These are phyloP conservation scores for Zaprionus africanus DNA, from an alignment of 1,140 invertebrate species.

Conservation along the genomic window DNA sequence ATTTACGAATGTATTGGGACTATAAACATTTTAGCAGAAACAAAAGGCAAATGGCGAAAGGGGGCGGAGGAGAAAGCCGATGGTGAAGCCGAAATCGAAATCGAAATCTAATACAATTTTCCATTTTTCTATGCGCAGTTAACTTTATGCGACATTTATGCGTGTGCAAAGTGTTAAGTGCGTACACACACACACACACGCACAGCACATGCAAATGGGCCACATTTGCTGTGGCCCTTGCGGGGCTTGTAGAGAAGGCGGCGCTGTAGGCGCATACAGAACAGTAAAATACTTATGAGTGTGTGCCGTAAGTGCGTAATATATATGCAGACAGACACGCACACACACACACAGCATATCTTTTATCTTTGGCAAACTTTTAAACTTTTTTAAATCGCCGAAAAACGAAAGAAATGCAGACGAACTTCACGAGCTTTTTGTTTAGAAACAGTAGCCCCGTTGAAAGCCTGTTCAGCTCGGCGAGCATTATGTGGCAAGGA, in stretches of 20 bases:
- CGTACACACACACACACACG: constrained; percentile 30
- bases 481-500: constrained; percentile 71
- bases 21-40: constrained; percentile 67
- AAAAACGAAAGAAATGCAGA: constrained; percentile 75
- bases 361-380: constrained; percentile 79
- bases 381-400: constrained; percentile 74
- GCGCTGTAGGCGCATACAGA: constrained; percentile 63
- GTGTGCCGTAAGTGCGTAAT: constrained; percentile 44
- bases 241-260: constrained; percentile 43
- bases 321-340: constrained; percentile 47
- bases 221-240: constrained; percentile 57
- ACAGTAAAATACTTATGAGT: constrained; percentile 63
- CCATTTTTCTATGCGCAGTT: constrained; percentile 78
- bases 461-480: constrained; percentile 74
- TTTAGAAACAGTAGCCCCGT: constrained; percentile 47
- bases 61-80: neutral
- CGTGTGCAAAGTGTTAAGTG: constrained; percentile 68
- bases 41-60: constrained; percentile 10
- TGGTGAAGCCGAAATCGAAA: constrained; percentile 43
- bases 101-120: constrained; percentile 81
- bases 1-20: constrained; percentile 73
- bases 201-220: constrained; percentile 59
- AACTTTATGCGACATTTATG: constrained; percentile 81
- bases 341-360: constrained; percentile 37
- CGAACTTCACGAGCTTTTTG: constrained; percentile 67